Base-by-base conservation (phyloP, 2,888 invertebrate genomes). In the Rambutsinella grinnellia region DNA sequence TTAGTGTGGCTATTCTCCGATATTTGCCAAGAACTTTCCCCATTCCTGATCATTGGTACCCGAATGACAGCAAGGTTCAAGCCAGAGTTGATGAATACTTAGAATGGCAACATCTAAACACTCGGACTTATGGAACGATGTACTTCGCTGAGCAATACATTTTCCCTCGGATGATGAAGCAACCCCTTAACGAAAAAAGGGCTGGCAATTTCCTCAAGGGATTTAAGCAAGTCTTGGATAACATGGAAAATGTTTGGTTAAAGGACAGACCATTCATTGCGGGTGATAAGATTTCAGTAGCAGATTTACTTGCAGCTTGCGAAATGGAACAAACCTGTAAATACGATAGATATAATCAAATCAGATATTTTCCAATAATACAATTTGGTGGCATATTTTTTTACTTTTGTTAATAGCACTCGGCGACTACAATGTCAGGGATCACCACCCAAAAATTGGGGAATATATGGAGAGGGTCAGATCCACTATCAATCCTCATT, bases 91-190 rank as follows among this genome's bases (percentile, higher is more conserved):
- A 93, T 79, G 93, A 93, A 85, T 92, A 91, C 85, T 86, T 93
- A 71, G 91, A 92, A 85, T 94, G 93, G 93, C 93, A 94, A 79
- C 93, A 93, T 84, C 84, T 89, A 27, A 93, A 92, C 66, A 87
- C 91, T 1, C 88, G 93, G 68, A 76, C 88, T 0, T 86, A 88
- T 76, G 91, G 91, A 81, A 86, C 90, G 0, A 84, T 89, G 87
- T 90, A 90, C 84, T 92, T 92, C 82, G 87, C 87, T 77, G 84
- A 87, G 26, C 88, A 89, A 36, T 74, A 36, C 19, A 46, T 74
- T 27, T 23, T 67, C 10, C 74, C 74, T 28, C 44, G 24, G 10
- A 46, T n/a, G 28, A 74, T 61, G 2, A 74, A 74, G 21, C 66
- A 74, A 19, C 62, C 74, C 13, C 47, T 60, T 0, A 72, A 79